phyloP scores from a whole-genome alignment of 2,797 vertebrate species.

The Gymnoscopelus braueri region DNA sequence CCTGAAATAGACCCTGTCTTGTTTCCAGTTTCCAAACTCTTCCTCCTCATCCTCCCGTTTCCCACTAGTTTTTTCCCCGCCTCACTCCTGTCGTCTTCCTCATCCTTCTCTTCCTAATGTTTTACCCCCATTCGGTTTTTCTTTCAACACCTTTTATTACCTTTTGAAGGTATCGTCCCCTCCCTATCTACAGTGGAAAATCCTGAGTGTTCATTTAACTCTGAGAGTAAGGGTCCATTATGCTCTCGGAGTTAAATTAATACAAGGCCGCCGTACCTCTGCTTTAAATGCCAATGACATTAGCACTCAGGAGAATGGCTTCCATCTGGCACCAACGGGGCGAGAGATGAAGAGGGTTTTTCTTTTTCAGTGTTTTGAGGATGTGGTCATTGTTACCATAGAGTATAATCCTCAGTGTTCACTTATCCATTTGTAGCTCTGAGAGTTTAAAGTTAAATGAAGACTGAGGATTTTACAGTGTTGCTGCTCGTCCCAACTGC shows the following conservation, averaged over 20 bases:
- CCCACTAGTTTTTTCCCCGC: not conserved
- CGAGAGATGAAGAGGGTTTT: slow-evolving; percentile 39
- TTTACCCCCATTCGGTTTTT: not conserved
- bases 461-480: slow-evolving; percentile 37
- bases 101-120: not conserved
- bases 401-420: too few species aligned
- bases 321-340: slow-evolving; percentile 52
- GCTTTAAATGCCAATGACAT: slow-evolving; percentile 50
- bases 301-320: slow-evolving; percentile 51
- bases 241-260: too few species aligned
- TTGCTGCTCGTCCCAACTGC: not conserved
- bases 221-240: too few species aligned
- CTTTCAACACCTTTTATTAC: slow-evolving; percentile 12
- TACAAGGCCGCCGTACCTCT: slow-evolving; percentile 21
- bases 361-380: slow-evolving; percentile 48
- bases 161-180: not conserved
- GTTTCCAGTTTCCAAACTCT: too few species aligned
- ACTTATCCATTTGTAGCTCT: too few species aligned
- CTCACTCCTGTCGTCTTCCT: not conserved
- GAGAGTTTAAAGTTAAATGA: slow-evolving; percentile 36
- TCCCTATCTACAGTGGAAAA: not conserved
- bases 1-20: not conserved
- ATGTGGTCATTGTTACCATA: slow-evolving; percentile 46
- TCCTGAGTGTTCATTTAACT: too few species aligned
- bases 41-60: not conserved